Base-by-base conservation (phyloP, 1,140 invertebrate species). In the Thaumetopoea pityocampa region DNA sequence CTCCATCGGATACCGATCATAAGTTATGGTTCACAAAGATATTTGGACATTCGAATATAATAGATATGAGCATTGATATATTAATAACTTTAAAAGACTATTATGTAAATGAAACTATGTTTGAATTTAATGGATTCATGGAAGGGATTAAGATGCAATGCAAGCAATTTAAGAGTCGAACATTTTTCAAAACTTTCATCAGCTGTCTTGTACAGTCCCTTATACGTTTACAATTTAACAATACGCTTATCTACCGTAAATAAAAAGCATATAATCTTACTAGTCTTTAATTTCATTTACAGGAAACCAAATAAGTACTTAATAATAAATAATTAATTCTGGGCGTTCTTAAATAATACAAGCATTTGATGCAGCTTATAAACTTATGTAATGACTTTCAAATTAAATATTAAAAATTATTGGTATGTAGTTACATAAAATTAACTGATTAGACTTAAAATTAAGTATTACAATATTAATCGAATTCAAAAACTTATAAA, bases 91-190 rank as follows among this genome's bases (percentile, higher is more conserved):
- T 26, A 3, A 17, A 17, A 11, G 11, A n/a, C 10, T 4, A 30
- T 5, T 1, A 9, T 2, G 12, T 45, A 20, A 33, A 45, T 15
- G 35, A 51, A 29, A 30, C 49, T 5, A 30, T 45, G 5, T 45
- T 45, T 41, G 42, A 45, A 3, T 10, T 12, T 4, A n/a, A n/a
- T n/a, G 6, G 22, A 4, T 16, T 27, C 10, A 7, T 30, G 2
- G 22, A 19, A 5, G 6, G 9, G 3, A 33, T 4, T 27, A 6
- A 17, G 14, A 24, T 9, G 19, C 26, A 12, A 8, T 34, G n/a
- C 12, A 43, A 33, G 8, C 19, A 9, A 11, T 1, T 34, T 6
- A 23, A 5, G n/a, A 12, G 2, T 15, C 14, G 16, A 30, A 17
- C 2, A 23, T n/a, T 28, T 6, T 18, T 9, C 10, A 19, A 6